Evolutionary conservation across 1,140 invertebrate genomes (phyloP).

Genomic region (Idris sp.): DNA sequence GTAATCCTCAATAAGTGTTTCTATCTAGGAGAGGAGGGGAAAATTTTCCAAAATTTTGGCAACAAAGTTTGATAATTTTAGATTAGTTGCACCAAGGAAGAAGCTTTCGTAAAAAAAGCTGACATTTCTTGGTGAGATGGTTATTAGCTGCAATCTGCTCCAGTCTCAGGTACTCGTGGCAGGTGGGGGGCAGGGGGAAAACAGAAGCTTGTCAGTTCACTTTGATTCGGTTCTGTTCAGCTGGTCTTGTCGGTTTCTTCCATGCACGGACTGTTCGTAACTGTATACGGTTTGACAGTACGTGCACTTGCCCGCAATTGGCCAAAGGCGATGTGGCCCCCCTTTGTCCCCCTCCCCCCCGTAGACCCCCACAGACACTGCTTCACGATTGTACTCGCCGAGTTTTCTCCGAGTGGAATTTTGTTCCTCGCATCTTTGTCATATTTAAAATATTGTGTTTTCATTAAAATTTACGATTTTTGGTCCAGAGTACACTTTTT

Average conservation of each 20-base stretch:
- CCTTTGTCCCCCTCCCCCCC: conserved; percentile 2
- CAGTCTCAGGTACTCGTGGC: conserved; percentile 21
- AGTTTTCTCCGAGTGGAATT: conserved; percentile 18
- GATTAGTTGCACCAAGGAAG: background rate
- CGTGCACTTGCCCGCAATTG: conserved; percentile 34
- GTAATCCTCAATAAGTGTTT: no score
- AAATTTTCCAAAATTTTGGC: no score
- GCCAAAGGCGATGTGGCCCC: conserved; percentile 16
- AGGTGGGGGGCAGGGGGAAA: background rate
- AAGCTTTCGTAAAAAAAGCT: no score
- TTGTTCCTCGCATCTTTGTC: conserved; percentile 1
- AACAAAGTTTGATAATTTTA: background rate
- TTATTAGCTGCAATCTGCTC: conserved; percentile 17
- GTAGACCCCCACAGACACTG: conserved; percentile 7
- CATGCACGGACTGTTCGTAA: conserved; percentile 29
- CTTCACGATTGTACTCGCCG: conserved; percentile 17
- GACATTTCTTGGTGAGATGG: conserved; percentile 8
- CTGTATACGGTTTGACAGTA: conserved; percentile 48
- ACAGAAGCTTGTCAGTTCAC: conserved; percentile 27
- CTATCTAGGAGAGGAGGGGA: no score
- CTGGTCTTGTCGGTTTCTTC: conserved; percentile 42
- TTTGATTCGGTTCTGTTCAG: conserved; percentile 40
- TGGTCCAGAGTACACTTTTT: no score
- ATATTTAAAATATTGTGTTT: no score
- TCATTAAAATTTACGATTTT: no score